Base-by-base conservation (phyloP, 2,888 invertebrate genomes). In the Peribatodes rhomboidaria region DNA sequence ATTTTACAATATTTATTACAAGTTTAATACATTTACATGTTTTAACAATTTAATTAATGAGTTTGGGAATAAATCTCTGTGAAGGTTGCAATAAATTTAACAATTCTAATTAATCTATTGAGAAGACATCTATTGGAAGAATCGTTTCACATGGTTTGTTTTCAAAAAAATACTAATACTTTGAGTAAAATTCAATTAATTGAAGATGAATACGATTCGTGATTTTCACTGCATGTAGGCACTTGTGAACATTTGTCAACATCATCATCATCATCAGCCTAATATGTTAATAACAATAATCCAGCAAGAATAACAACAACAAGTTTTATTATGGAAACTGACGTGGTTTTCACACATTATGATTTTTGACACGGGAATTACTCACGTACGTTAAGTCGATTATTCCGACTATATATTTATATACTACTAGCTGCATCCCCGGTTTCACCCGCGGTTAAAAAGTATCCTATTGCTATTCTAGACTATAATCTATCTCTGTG, bases 1-100 rank as follows among this genome's bases (percentile, higher is more conserved):
- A 67, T 67, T 58, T 53, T 49, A 67, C 60, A 68, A 58, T 57
- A 50, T 41, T 27, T 55, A 8, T 31, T 44, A 52, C 35, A 52
- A 18, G 6, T 39, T 31, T 22, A 49, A 9, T n/a, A 53, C 20
- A 53, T 37, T 39, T 50, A 50, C 18, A 35, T 35, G 13, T 47
- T 31, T n/a, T 22, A 31, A 1, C 10, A 22, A 31, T 31, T 14
- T 31, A 22, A 47, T 14, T 31, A 22, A 47, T n/a, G 13, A 6
- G 16, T 31, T 14, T 47, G 2, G 6, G 22, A 20, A 20, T 35
- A 7, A 35, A 35, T 41, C 2, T 10, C 16, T 41, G 41, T 39
- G 41, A 41, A 41, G 8, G 8, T 14, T 16, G 1, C 16, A 2
- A 3, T 37, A n/a, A 37, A 11, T 11, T 2, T 1, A 1, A 14